Base-by-base conservation (phyloP, 2,113 vertebrate species). In the Lampris incognitus region DNA sequence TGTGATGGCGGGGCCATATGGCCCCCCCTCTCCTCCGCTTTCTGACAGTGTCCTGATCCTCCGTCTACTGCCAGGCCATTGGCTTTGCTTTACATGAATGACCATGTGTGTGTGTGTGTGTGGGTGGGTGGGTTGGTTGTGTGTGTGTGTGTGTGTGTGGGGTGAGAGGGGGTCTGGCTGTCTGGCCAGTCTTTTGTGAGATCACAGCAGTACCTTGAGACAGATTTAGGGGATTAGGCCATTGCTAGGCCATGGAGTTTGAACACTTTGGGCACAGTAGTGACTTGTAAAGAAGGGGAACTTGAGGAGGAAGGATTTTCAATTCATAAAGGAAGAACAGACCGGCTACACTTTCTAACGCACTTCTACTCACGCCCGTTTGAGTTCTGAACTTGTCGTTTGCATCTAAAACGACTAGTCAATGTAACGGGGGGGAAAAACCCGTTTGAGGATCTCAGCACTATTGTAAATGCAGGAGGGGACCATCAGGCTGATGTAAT, bases 191-290 rank as follows among this genome's bases (percentile, higher is more conserved):
- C 24, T 39, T 9, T 50, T 63, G 67, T 70, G 69, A 84, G 52
- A 61, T 82, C 77, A 72, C 72, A 72, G 71, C 49, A 68, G 58
- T 0, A 5, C 56, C 50, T 62, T 64, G 51, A 74, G 55, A 72
- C 76, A 81, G 84, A 84, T 83, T 89, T 79, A 81, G 58, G 50
- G 82, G 86, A 89, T 88, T 83, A 87, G 51, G 54, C 64, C 59
- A 36, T 57, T 0, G 8, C 69, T 13, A 11, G 38, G 9, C 57
- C 59, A 49, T 64, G 65, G 78, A 82, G 77, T 85, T 74, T 69
- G 6, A 79, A 56, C 8, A 10, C 3, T 40, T 13, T 52, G 48
- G 72, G 51, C 61, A 49, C 6, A 44, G 44, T 37, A 36, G 8
- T 0, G 2, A 54, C n/a, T 5, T 68, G 13, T 40, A 4, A 46